Percentiles rank a stretch among this genome's conserved stretches.
These are phyloP conservation scores for Steinernema khuongi DNA, from an alignment of 1,140 invertebrate genomes.

Conservation along the genomic window DNA sequence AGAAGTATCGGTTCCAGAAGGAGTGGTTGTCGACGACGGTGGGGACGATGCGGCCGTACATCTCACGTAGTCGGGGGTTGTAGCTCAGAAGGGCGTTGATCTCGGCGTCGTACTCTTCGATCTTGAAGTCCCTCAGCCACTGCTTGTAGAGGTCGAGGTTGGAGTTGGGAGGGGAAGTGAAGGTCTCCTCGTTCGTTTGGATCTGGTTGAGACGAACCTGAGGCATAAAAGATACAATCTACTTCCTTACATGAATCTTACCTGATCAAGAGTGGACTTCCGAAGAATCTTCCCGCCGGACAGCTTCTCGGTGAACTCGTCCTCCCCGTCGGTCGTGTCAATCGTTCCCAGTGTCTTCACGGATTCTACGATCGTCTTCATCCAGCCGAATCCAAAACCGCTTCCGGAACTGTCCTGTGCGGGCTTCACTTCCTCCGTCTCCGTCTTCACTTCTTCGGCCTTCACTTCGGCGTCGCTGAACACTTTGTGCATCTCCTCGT, in stretches of 20 bases:
- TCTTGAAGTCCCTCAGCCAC: conserved; percentile 49
- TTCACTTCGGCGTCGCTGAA: conserved; percentile 9
- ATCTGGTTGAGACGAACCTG: conserved; percentile 45
- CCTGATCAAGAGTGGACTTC: conserved; percentile 45
- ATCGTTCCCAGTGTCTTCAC: conserved; percentile 50
- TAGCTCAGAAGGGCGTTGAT: conserved; percentile 47
- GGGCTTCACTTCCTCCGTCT: neutral
- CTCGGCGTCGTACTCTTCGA: conserved; percentile 49
- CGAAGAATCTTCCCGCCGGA: conserved; percentile 3
- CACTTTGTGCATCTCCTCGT: conserved; percentile 30
- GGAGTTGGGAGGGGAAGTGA: conserved; percentile 32
- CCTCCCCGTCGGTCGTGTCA: conserved; percentile 48
- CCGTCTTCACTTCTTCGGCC: conserved; percentile 1
- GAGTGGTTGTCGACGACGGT: conserved; percentile 46
- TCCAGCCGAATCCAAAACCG: conserved; percentile 25
- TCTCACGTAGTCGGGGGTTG: conserved; percentile 45
- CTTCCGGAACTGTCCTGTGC: neutral
- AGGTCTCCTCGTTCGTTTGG: conserved; percentile 46
- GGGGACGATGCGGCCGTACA: conserved; percentile 44
- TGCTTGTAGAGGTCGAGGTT: conserved; percentile 40
- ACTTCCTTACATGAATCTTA: conserved; percentile 15
- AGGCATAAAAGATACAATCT: conserved; percentile 7
- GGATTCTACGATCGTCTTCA: conserved; percentile 46
- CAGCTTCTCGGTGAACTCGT: conserved; percentile 40
- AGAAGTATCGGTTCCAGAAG: conserved; percentile 53